Evolutionary conservation across 2,797 vertebrate genomes (phyloP), one percentile per base, ranked within the genome.

Genomic region (Microctenopoma stevenorrisi): DNA sequence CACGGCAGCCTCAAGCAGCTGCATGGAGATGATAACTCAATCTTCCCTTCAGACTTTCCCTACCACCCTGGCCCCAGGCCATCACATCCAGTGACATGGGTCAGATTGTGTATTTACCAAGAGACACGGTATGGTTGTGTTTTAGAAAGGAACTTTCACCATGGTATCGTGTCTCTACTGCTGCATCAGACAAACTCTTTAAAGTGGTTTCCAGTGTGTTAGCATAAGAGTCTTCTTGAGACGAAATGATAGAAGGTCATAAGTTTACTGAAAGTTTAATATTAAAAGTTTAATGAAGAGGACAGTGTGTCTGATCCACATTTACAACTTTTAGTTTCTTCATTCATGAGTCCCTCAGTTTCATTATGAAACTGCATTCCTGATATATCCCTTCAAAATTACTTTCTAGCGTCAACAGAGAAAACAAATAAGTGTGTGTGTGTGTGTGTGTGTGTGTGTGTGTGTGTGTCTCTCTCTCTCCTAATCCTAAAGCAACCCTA

Each of bases 1-100:
- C 74, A 50, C 50, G 7, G 46, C 40, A 7, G 40, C 77, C 75
- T 64, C 25, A 3, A 49, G 68, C 74, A 76, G 73, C 86, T 82
- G 84, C 66, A 49, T 2, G 14, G 74, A 80, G 69, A 85, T 77
- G 85, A 91, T 83, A 83, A 84, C 83, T 88, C 89, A 85, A 89
- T 89, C 79, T 79, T 74, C 43, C 59, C 62, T 74, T 85, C 82
- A 71, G 75, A 81, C 61, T 63, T 22, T 68, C 59, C 61, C 67
- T 28, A 72, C 64, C 18, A 62, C 61, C 63, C 61, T 33, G 3
- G 53, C 68, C 66, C 53, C 35, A 55, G 64, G 78, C 68, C 51
- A 55, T n/a, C 6, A 59, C 62, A 59, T 66, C 66, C 61, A 67
- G 53, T 14, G 47, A 63, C 72, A 72, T 3, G 18, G 48, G 55